Evolutionary conservation across 2,888 invertebrate genomes (phyloP), one percentile per base, ranked within the genome.

Genomic region (Agonopterix heracliana): DNA sequence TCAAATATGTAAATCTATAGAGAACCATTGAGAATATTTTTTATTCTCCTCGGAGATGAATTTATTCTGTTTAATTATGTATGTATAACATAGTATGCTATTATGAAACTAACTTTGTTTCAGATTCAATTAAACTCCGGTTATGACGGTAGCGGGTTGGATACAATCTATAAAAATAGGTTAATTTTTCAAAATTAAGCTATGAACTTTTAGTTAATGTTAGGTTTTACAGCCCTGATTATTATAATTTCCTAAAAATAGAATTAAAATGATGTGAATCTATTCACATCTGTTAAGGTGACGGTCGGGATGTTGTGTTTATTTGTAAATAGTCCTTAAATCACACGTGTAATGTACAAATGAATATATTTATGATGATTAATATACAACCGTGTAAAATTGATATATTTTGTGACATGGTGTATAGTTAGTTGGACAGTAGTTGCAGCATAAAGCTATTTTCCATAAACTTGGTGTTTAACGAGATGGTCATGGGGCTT

Each of bases 341-440:
- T 78, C 75, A 78, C 78, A 78, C 55, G 69, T 77, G 74, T 78
- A 78, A 84, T 85, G 85, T 87, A 86, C 85, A 86, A 85, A 87
- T 78, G 62, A 78, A 77, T 78, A 81, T 82, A 83, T 81, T 80
- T 82, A 80, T 80, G 65, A 60, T 61, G 60, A 75, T 74, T 78
- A 66, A 75, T 76, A 78, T 77, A 79, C 70, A 77, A 72, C 70
- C 62, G 63, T 79, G 77, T 74, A 79, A 77, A 44, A 78, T 69
- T 71, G 68, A 78, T 85, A 84, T 83, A 26, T 87, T 81, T 87
- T 84, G 84, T 84, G 87, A 85, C 85, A 83, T 82, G 85, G 74
- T 85, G 84, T 84, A 74, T 66, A 70, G 66, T 68, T 69, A 71
- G 66, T 68, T 57, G 67, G 26, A 66, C 64, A 57, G 68, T 75